phyloP scores from a whole-genome alignment of 2,797 vertebrate genomes.

The Trachops cirrhosus region DNA sequence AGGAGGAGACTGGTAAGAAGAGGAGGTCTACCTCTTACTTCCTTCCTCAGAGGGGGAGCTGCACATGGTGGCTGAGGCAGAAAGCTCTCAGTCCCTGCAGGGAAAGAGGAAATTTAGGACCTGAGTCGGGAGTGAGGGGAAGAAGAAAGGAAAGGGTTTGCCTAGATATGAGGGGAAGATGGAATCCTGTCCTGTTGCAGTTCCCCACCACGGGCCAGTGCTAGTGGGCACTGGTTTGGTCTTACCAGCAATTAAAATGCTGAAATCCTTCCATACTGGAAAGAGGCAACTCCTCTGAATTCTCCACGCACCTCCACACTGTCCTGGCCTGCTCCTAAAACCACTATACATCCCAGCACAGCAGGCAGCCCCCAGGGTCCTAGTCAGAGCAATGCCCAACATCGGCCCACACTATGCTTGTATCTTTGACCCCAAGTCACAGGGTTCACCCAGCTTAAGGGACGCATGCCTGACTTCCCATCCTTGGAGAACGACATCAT shows the following conservation, averaged over 20 bases:
- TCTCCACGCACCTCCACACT: background rate
- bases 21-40: background rate
- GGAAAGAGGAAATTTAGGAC: background rate
- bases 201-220: background rate
- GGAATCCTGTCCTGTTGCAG: background rate
- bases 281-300: background rate
- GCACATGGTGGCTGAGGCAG: background rate
- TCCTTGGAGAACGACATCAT: background rate
- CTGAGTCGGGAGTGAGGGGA: background rate
- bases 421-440: background rate
- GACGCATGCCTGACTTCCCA: background rate
- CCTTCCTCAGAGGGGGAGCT: background rate
- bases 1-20: background rate
- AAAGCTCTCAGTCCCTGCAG: background rate
- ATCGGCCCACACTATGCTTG: background rate
- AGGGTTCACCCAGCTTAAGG: background rate
- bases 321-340: background rate
- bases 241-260: background rate
- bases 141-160: background rate
- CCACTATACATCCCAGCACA: background rate
- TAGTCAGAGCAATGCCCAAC: background rate
- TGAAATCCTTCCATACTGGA: background rate
- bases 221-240: background rate
- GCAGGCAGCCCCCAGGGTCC: background rate
- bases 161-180: background rate